phyloP scores from a whole-genome alignment of 1,140 invertebrate genomes.

The Nylanderia fulva region DNA sequence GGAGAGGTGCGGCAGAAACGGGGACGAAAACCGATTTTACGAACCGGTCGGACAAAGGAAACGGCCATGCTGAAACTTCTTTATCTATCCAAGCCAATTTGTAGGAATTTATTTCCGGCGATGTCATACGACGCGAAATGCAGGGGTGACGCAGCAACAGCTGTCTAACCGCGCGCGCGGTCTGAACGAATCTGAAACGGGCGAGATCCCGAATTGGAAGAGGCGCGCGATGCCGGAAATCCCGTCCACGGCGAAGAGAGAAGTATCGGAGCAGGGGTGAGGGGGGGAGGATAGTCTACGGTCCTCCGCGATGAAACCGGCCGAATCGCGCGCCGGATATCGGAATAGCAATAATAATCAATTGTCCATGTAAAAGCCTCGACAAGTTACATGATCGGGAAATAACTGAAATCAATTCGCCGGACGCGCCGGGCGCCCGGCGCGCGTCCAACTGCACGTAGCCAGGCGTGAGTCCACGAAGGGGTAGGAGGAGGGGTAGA shows the following conservation, averaged over 20 bases:
- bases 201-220: constrained; percentile 33
- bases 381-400: constrained; percentile 78
- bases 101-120: constrained; percentile 32
- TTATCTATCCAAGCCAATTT: constrained; percentile 50
- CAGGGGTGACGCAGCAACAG: constrained; percentile 58
- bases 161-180: constrained; percentile 55
- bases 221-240: constrained; percentile 60
- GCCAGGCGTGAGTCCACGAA: constrained; percentile 53
- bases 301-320: neutral
- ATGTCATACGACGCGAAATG: constrained; percentile 14
- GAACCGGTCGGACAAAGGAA: constrained; percentile 43
- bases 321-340: constrained; percentile 61
- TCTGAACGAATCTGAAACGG: constrained; percentile 55
- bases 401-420: constrained; percentile 78
- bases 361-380: constrained; percentile 77
- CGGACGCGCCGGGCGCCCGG: constrained; percentile 62
- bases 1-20: constrained; percentile 34
- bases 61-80: constrained; percentile 32
- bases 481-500: constrained; percentile 48
- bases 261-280: constrained; percentile 18
- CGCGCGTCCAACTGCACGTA: constrained; percentile 70
- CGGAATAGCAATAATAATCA: constrained; percentile 76
- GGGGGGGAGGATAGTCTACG: neutral
- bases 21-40: constrained; percentile 49
- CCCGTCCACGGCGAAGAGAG: constrained; percentile 36